phyloP scores from a whole-genome alignment of 2,113 vertebrate genomes.

The Apteryx owenii region DNA sequence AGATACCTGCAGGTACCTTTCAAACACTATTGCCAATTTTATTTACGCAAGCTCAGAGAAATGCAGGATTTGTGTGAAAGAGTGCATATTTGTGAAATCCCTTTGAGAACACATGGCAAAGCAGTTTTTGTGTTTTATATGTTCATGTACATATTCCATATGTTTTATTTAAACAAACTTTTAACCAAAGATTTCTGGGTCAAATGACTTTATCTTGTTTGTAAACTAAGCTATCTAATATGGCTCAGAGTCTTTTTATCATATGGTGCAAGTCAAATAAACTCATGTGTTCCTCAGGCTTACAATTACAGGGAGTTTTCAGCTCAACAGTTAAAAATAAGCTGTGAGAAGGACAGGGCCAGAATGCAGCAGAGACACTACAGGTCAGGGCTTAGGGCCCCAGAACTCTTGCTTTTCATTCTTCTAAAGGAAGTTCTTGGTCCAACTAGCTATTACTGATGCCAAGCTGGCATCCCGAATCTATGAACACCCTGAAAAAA shows the following conservation, averaged over 20 bases:
- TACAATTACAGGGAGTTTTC: not conserved
- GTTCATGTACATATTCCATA: not conserved
- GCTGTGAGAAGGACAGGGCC: not conserved
- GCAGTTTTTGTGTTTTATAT: not conserved
- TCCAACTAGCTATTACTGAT: not conserved
- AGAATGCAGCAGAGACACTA: not conserved
- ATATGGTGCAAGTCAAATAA: conserved; percentile 15
- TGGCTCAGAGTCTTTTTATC: not conserved
- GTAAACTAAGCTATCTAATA: conserved; percentile 35
- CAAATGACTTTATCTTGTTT: conserved; percentile 30
- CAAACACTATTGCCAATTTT: not conserved
- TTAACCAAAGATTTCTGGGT: conserved; percentile 1
- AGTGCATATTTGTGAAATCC: not conserved
- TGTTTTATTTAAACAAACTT: not conserved
- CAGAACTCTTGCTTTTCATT: not conserved
- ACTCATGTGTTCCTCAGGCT: not conserved
- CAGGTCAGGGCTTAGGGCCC: not conserved
- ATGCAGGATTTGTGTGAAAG: fast-evolving
- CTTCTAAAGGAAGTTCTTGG: not conserved
- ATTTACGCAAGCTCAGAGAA: not conserved
- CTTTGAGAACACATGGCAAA: not conserved
- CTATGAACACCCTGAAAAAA: not conserved
- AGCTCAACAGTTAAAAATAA: not conserved
- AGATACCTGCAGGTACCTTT: not conserved
- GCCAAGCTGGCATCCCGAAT: not conserved